Evolutionary conservation across 1,140 invertebrate genomes (phyloP).

Genomic region (Phymorhynchus buccinoides): DNA sequence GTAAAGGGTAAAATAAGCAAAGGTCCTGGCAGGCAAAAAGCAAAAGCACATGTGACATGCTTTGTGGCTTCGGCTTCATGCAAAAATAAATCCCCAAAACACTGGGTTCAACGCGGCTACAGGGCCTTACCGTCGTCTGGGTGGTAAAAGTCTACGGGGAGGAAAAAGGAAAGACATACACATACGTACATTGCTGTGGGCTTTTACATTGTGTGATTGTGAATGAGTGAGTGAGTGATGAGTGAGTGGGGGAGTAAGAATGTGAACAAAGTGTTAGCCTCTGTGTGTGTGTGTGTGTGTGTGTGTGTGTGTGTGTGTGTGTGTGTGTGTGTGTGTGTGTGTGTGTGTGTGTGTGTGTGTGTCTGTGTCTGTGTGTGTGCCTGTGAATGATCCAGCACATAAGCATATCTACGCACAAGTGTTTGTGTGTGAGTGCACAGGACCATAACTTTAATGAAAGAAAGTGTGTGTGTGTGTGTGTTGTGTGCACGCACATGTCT

Average conservation of each 20-base stretch:
- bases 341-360: slow-evolving; percentile 16
- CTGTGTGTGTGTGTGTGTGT: slow-evolving; percentile 12
- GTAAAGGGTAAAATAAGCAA: too few relatives aligned
- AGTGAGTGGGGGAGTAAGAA: neutral
- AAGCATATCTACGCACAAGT: neutral
- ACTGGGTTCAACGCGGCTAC: too few relatives aligned
- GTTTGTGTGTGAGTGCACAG: neutral
- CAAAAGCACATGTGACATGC: neutral
- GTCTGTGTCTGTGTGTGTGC: slow-evolving; percentile 21
- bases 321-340: slow-evolving; percentile 21
- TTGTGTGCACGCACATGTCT: neutral
- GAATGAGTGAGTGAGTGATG: neutral
- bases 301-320: slow-evolving; percentile 22
- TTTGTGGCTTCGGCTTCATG: neutral
- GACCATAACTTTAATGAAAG: too few relatives aligned
- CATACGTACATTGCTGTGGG: neutral
- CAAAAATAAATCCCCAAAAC: neutral
- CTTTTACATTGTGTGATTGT: neutral
- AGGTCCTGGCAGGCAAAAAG: too few relatives aligned
- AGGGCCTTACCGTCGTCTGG: neutral
- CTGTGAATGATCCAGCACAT: neutral
- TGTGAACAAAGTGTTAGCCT: slow-evolving; percentile 7
- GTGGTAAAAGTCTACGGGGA: neutral
- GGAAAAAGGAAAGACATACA: neutral
- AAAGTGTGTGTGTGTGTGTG: neutral